A percentile compares a stretch with the other conserved stretches of the same genome.
Conservation (phyloP, 2,797 vertebrate genomes). For the Amphiprion clarkii region DNA sequence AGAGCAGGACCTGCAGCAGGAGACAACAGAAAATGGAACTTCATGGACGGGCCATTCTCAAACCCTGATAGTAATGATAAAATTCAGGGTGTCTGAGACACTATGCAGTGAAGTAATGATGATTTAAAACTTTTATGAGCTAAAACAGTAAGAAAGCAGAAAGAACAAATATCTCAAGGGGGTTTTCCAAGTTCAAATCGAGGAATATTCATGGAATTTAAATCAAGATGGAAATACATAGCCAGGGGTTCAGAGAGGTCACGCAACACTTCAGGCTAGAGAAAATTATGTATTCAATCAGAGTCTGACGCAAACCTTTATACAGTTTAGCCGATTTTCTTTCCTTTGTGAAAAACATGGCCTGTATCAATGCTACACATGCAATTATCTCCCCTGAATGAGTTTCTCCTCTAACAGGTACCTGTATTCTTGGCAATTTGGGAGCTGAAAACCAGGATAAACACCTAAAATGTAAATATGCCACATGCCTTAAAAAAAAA, state of each 20-base stretch:
- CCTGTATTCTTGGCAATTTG: not conserved
- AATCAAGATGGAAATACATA: slow-evolving; percentile 30
- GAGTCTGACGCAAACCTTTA: slow-evolving; percentile 23
- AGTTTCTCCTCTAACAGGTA: slow-evolving; percentile 12
- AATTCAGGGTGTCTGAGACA: not conserved
- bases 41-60: not conserved
- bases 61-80: not conserved
- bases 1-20: slow-evolving; percentile 82
- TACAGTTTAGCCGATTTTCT: slow-evolving; percentile 32
- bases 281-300: slow-evolving; percentile 27
- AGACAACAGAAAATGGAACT: not conserved
- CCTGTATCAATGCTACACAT: slow-evolving; percentile 7
- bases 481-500: slow-evolving; percentile 26
- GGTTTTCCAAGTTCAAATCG: slow-evolving; percentile 4
- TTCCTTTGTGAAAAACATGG: slow-evolving; percentile 32
- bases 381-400: slow-evolving; percentile 32
- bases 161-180: slow-evolving; percentile 11
- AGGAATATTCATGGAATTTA: slow-evolving; percentile 45
- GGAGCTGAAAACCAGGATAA: slow-evolving; percentile 34
- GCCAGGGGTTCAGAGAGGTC: slow-evolving; percentile 35
- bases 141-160: not conserved
- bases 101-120: not conserved
- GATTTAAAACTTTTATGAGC: not conserved
- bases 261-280: slow-evolving; percentile 8
- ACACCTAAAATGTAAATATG: slow-evolving; percentile 43